Base-by-base conservation (phyloP, 2,888 invertebrate species). In the Thereva unica region DNA sequence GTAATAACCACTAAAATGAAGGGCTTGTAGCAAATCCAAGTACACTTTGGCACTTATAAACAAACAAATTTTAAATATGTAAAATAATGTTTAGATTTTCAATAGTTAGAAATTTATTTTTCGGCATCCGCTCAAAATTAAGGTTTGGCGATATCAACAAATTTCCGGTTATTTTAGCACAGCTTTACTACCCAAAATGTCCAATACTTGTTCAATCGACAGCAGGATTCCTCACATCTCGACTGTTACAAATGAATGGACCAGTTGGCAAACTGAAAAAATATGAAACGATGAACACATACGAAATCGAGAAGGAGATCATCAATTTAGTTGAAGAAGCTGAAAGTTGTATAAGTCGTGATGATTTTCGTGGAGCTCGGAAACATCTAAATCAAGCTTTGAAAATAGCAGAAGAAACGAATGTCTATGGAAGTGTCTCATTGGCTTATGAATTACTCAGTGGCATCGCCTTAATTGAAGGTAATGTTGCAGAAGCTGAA, bases 381-480 rank as follows among this genome's bases (percentile, higher is more conserved):
- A 76, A 76, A 5, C 77, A 80, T 52, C 68, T 82, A 37, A 73
- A 78, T 38, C 76, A 78, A 74, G 82, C 82, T 3, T 72, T 82
- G 55, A 78, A 79, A 66, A 73, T 82, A 4, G 79, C 80, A 40
- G 79, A 81, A 56, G 78, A 81, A 23, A 77, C 78, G 52, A 76
- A 78, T 57, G 74, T 80, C 0, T 78, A 70, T 55, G 69, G 69
- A 4, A 72, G 68, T 50, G 42, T 73, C 4, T 61, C 71, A 4
- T 68, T 67, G 9, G 78, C 82, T 68, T 82, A 82, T 71, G 82
- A 83, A 71, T 76, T 82, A 64, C 72, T 83, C 35, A 78, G 81
- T 3, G 78, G 80, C 1, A 79, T 83, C 4, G 78, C 81, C 2
- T 75, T 82, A 55, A 77, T 76, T 34, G 75, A 79, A 70, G 82